Base-by-base conservation (phyloP, 2,797 vertebrate genomes). In the Nannoperca obscura region DNA sequence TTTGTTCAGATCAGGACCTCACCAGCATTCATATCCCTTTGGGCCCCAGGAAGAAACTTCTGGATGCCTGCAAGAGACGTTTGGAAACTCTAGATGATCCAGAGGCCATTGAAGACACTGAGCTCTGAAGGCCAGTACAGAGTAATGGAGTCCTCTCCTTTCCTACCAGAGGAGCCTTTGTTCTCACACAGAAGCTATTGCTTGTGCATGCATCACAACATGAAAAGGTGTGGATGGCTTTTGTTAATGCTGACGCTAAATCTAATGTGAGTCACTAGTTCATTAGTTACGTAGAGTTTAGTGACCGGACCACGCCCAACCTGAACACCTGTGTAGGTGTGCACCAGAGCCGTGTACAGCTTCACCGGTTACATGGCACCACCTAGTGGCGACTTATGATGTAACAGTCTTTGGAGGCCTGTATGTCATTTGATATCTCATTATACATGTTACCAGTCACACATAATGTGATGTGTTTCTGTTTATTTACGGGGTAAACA, bases 21-120 rank as follows among this genome's bases (percentile, higher is more conserved):
- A 95, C 93, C 82, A 96, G 96, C 87, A 97, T 99, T 82, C 96
- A 95, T 77, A 92, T 99, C 76, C 97, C 98, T 0, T 10, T 99
- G 71, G 98, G 98, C 14, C 96, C 97, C 57, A 95, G 97, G 40
- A 99, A 98, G 89, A 99, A 97, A 92, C 96, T 99, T n/a, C 74
- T 99, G 88, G 97, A 98, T 14, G 97, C 96, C 17, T 94, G 97
- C 85, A 95, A 95, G 85, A 95, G 94, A 80, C 96, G 96, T 30
- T 86, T 91, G 64, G 94, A 96, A 81, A 95, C 95, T 0, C 86
- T 99, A 49, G 95, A 96, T 42, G 95, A 95, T 65, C 94, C 96
- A 1, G 94, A 93, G 4, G 76, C 93, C 81, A 96, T 99, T 76
- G 94, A 92, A 61, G 98, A 99, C 93, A 97, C 97, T 0, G 95